Evolutionary conservation across 1,140 invertebrate genomes (phyloP).

Genomic region (Cotesia typhae): DNA sequence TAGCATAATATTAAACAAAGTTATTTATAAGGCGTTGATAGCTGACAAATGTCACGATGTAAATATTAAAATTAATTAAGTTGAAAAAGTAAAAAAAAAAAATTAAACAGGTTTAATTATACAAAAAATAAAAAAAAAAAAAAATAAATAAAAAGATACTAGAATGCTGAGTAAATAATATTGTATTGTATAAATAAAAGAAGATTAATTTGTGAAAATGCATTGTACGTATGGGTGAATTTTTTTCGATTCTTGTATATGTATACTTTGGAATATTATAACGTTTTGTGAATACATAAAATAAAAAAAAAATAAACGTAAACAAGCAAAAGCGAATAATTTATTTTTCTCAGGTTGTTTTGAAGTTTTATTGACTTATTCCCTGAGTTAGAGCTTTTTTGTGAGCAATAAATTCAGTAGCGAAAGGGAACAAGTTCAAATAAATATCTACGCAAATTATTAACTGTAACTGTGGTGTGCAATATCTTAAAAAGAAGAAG

Average conservation of each 20-base stretch:
- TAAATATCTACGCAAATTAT: conserved; percentile 37
- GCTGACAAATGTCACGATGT: background rate
- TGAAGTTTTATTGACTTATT: conserved; percentile 21
- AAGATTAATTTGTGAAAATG: conserved; percentile 39
- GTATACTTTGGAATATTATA: conserved; percentile 57
- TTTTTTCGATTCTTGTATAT: conserved; percentile 45
- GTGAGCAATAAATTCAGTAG: conserved; percentile 6
- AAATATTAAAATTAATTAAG: conserved; percentile 15
- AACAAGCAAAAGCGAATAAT: conserved; percentile 1
- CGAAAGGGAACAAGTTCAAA: conserved; percentile 19
- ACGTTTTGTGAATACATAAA: conserved; percentile 60
- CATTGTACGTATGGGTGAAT: conserved; percentile 51
- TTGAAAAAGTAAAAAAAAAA: conserved; percentile 21
- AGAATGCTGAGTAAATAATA: conserved; percentile 7
- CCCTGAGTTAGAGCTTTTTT: background rate
- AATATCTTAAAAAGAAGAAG: conserved; percentile 22
- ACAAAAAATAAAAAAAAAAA: conserved; percentile 24
- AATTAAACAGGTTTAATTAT: conserved; percentile 17
- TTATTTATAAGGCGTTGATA: background rate
- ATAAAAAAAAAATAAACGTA: conserved; percentile 47
- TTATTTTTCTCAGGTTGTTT: conserved; percentile 11
- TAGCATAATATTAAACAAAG: background rate
- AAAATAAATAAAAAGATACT: conserved; percentile 3
- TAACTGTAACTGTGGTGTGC: conserved; percentile 24
- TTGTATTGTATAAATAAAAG: conserved; percentile 44